Conservation (phyloP, 2,888 invertebrate species). For the Nomada fabriciana region DNA sequence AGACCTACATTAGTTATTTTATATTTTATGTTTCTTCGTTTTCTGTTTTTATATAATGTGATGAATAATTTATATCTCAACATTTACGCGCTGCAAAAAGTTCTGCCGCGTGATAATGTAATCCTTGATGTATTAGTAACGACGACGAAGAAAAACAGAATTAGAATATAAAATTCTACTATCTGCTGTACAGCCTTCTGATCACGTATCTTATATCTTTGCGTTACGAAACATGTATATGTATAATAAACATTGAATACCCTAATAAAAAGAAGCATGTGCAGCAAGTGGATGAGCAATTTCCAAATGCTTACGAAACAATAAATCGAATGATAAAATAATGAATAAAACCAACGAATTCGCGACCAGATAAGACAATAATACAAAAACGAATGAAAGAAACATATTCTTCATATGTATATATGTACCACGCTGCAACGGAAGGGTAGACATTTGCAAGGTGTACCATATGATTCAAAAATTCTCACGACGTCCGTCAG, state of each 20-base stretch:
- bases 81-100: not conserved
- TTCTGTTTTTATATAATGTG: not conserved
- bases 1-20: no score
- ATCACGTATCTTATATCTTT: not conserved
- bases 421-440: no score
- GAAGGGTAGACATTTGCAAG: not conserved
- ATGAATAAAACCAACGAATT: not conserved
- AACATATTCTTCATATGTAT: not conserved
- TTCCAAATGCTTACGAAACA: no score
- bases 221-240: no score
- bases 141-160: not conserved
- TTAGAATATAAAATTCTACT: not conserved
- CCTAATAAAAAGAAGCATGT: no score
- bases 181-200: not conserved
- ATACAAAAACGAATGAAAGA: not conserved
- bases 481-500: conserved; percentile 11
- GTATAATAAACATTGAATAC: no score
- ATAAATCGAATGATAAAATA: not conserved
- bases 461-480: not conserved
- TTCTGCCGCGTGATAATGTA: not conserved
- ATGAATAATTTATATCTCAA: not conserved
- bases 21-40: not conserved
- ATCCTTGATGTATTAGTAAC: not conserved
- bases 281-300: no score
- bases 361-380: not conserved